Conservation (phyloP, 2,888 invertebrate species). For the Apamea crenata region DNA sequence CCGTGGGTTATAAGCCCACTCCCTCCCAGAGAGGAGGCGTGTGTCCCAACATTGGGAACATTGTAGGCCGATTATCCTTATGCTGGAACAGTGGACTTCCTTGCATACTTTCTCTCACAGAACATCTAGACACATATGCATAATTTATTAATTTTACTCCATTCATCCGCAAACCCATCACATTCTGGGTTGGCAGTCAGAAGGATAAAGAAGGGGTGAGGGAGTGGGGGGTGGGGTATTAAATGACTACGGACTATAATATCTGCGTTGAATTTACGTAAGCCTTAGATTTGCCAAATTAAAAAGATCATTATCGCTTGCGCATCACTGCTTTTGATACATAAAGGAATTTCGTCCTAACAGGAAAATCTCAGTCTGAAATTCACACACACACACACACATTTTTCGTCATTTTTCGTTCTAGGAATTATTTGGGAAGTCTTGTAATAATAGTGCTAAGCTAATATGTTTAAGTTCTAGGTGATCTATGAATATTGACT, state of each 20-base stretch:
- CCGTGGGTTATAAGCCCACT: no score
- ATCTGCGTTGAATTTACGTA: neutral
- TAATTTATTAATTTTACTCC: neutral
- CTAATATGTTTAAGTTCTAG: conserved; percentile 21
- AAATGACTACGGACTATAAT: neutral
- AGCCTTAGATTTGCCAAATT: neutral
- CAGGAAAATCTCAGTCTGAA: conserved; percentile 7
- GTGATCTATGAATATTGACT: conserved; percentile 28
- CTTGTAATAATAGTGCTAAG: conserved; percentile 13
- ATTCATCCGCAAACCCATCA: neutral
- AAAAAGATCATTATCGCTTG: neutral
- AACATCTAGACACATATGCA: no score
- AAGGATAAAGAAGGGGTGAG: neutral
- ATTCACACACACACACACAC: neutral
- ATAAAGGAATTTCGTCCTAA: neutral
- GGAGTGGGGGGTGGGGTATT: no score
- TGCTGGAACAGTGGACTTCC: no score
- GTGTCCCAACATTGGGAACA: no score
- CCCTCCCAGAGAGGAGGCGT: no score
- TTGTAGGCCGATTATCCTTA: no score
- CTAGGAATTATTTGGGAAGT: conserved; percentile 2
- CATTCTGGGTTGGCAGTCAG: neutral
- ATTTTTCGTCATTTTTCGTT: conserved; percentile 6
- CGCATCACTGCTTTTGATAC: neutral
- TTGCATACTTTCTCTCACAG: no score